Conservation (phyloP, 1,140 invertebrate species). For the Periplaneta americana region DNA sequence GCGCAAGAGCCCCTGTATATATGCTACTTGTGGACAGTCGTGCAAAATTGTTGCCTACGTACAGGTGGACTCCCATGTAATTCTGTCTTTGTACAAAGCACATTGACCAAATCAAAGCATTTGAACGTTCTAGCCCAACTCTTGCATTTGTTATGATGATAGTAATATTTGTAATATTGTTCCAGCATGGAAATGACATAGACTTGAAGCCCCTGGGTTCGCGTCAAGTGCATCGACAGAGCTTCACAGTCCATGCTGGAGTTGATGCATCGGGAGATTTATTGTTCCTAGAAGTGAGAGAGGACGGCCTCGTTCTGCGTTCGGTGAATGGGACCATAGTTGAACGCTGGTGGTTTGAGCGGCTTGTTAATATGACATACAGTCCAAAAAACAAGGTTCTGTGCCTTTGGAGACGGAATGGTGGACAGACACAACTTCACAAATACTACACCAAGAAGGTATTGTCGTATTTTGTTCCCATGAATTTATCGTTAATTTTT, state of each 20-base stretch:
- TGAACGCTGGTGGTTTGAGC: slow-evolving; percentile 98
- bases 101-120: too few species aligned
- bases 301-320: slow-evolving; percentile 93
- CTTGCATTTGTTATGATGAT: neutral
- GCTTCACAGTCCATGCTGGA: slow-evolving; percentile 95
- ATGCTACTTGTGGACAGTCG: too few species aligned
- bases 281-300: slow-evolving; percentile 95
- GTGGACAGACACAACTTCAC: slow-evolving; percentile 88
- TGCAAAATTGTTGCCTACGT: too few species aligned
- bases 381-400: slow-evolving; percentile 96
- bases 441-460: slow-evolving; percentile 99
- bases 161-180: slow-evolving; percentile 20
- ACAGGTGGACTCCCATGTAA: too few species aligned
- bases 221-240: slow-evolving; percentile 90
- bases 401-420: slow-evolving; percentile 90
- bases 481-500: too few species aligned
- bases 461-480: too few species aligned
- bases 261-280: slow-evolving; percentile 86
- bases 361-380: slow-evolving; percentile 99
- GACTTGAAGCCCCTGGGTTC: slow-evolving; percentile 90
- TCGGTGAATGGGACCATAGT: slow-evolving; percentile 92
- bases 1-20: too few species aligned
- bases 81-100: too few species aligned
- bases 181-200: slow-evolving; percentile 91
- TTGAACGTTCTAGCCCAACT: neutral